phyloP scores from a whole-genome alignment of 2,797 vertebrate genomes.

The Pangasius mekongensis region DNA sequence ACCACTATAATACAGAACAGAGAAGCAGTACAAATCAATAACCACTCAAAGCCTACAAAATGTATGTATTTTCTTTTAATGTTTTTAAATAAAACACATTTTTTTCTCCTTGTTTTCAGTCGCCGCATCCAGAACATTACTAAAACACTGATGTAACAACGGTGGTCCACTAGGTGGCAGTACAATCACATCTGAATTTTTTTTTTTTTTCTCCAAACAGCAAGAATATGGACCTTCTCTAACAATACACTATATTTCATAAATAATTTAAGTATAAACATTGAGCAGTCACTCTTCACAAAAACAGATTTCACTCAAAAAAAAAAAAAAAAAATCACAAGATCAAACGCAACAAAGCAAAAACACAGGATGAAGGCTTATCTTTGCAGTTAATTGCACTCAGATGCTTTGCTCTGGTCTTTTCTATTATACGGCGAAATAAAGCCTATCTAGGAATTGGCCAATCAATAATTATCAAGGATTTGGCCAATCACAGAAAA shows the following conservation, averaged over 20 bases:
- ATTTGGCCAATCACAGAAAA: slow-evolving; percentile 61
- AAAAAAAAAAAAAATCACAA: slow-evolving; percentile 62
- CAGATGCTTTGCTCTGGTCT: slow-evolving; percentile 60
- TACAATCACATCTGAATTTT: slow-evolving; percentile 81
- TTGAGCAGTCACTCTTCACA: slow-evolving; percentile 84
- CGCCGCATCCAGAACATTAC: slow-evolving; percentile 69
- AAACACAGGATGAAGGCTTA: slow-evolving; percentile 66
- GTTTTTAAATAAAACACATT: slow-evolving; percentile 80
- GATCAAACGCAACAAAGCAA: slow-evolving; percentile 65
- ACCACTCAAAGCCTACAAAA: slow-evolving; percentile 44
- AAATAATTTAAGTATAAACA: slow-evolving; percentile 96
- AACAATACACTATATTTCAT: slow-evolving; percentile 80
- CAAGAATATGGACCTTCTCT: slow-evolving; percentile 84
- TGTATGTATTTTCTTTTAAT: slow-evolving; percentile 70
- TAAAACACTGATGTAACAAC: slow-evolving; percentile 83
- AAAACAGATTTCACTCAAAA: slow-evolving; percentile 77
- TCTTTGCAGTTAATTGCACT: slow-evolving; percentile 64
- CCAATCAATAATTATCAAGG: slow-evolving; percentile 59
- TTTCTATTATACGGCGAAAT: slow-evolving; percentile 56
- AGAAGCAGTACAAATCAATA: background rate
- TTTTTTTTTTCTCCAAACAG: slow-evolving; percentile 73
- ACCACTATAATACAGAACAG: background rate
- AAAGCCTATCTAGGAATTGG: slow-evolving; percentile 60
- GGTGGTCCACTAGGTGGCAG: slow-evolving; percentile 82
- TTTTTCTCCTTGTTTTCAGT: slow-evolving; percentile 68